phyloP scores from a whole-genome alignment of 35 echinoderm and acorn worm species.

The Ptychodera flava region DNA sequence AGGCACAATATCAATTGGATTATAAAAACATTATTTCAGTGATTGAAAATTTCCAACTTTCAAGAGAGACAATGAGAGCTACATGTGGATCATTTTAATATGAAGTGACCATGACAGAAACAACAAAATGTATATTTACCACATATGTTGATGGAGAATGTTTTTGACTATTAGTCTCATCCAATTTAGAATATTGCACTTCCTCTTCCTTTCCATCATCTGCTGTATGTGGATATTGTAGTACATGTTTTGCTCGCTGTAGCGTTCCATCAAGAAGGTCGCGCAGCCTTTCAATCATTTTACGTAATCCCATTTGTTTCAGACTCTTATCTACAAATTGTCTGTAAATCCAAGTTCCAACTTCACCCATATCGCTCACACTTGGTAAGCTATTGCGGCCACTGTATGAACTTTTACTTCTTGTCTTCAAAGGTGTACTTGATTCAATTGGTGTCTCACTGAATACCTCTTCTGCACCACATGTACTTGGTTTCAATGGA shows the following conservation, averaged over 20 bases:
- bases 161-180: no score
- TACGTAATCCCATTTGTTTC: constrained; percentile 67
- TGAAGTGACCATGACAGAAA: no score
- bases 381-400: constrained; percentile 62
- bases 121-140: no score
- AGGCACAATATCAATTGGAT: no score
- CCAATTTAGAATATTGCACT: no score
- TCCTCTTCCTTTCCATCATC: no score
- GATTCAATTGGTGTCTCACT: neutral
- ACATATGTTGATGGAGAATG: no score
- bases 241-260: constrained; percentile 39
- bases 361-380: constrained; percentile 92
- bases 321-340: constrained; percentile 87
- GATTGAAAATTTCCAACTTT: no score
- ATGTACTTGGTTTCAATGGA: neutral
- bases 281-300: constrained; percentile 69
- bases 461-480: constrained; percentile 9
- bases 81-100: no score
- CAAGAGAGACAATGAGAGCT: no score
- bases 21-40: no score
- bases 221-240: constrained; percentile 36
- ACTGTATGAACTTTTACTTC: constrained; percentile 42
- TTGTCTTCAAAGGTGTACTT: constrained; percentile 45
- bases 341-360: constrained; percentile 72
- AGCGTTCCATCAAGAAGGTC: constrained; percentile 66